Evolutionary conservation across 2,113 vertebrate species (phyloP), one percentile per base, ranked within the genome.

Genomic region (Sylvilagus bachmani): DNA sequence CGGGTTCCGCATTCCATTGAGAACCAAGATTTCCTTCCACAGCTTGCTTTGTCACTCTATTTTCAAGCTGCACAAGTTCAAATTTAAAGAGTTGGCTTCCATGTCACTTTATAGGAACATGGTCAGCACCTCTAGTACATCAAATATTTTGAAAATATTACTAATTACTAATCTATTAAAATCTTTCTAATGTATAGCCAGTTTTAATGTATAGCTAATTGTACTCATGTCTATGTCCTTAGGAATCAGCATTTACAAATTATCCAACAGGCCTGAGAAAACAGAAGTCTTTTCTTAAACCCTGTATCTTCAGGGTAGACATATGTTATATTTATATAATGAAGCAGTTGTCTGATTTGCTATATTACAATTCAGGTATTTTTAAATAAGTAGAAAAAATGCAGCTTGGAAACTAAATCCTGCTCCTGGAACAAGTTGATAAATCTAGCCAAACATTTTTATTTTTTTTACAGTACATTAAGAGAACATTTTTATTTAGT

Each of bases 401-500:
- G 78, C 71, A 92, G 24, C 82, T n/a, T 6, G n/a, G 78, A 89
- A 93, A 90, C 61, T 86, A 90, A 95, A 96, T 96, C 98, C 80
- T 96, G 95, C 10, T 51, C 89, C 95, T 92, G 21, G 91, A 98
- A 92, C 66, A 97, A 93, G 97, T 88, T 97, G 98, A 98, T 98
- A 98, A 98, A 98, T 98, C 96, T 97, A 96, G 86, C 93, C 93
- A 97, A 98, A 96, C 96, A 96, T 96, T 95, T 97, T 98, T 97
- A 95, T 97, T 96, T 97, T 97, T 97, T 98, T 98, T 98, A 96
- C 66, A 97, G 90, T 96, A 97, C 11, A 80, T 97, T 98, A 98
- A 98, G 97, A 96, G 97, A 98, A 92, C 95, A 97, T 97, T 98
- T 98, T 97, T 98, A 98, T 98, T 97, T 98, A 98, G 96, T 95